Evolutionary conservation across 2,113 vertebrate species (phyloP), one percentile per base, ranked within the genome.

Genomic region (Eleginops maclovinus): DNA sequence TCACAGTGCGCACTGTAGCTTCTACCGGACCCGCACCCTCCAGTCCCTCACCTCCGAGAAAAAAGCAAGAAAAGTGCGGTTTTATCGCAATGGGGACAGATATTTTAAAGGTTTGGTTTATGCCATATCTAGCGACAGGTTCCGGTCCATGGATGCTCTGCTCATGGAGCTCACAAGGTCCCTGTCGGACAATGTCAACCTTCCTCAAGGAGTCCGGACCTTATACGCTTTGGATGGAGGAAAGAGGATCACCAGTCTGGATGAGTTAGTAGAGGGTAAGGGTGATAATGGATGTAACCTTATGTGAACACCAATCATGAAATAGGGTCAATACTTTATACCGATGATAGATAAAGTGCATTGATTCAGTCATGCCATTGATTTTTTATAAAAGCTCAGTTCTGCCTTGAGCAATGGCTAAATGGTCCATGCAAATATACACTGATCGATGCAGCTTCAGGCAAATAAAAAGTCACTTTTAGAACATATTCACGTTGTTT

Each of bases 1-100:
- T 12, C 98, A 99, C 93, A 99, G 98, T 61, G 97, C 98, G 24
- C 98, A 99, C 94, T 99, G 98, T 89, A 98, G 97, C 87, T 97
- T 99, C 82, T 99, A 98, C 93, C 96, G 98, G 74, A 97, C 97
- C 44, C 98, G 98, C 67, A 99, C 97, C 4, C 93, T 99, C 88
- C 98, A 98, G 95, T 96, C 98, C 19, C 97, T 99, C 75, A 97
- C 97, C 60, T 95, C 97, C 0, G 98, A 99, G 95, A 98, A 96
- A 91, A 98, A 95, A 77, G 98, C 98, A 40, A 94, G 94, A 49
- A 99, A 97, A 93, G 97, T 98, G 69, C 96, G 97, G 2, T 99
- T 99, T 87, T 99, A 99, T 91, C 95, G 97, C 71, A 99, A 99
- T 14, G 98, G 98, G 13, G 98, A 99, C 95, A 95, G 95, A 76